A percentile compares a stretch with the other conserved stretches of the same genome.
Evolutionary conservation across 2,888 invertebrate genomes (phyloP).

Genomic region (Nomada flava): DNA sequence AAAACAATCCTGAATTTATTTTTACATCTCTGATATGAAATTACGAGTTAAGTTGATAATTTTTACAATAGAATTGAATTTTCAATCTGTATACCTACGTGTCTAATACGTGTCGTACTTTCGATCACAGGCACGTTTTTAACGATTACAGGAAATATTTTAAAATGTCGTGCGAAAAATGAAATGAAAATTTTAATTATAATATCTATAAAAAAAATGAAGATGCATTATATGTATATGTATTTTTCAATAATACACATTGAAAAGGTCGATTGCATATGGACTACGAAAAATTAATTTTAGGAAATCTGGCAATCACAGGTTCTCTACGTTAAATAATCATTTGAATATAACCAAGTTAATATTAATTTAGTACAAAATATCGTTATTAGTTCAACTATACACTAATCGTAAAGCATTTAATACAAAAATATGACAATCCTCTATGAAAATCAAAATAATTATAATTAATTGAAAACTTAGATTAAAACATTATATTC

Average conservation of each 20-base stretch:
- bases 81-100: constrained; percentile 9
- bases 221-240: constrained; percentile 1
- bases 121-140: constrained; percentile 14
- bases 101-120: neutral
- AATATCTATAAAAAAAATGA: constrained; percentile 11
- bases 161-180: constrained; percentile 7
- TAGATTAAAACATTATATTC: neutral
- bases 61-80: constrained; percentile 15
- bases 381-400: constrained; percentile 13
- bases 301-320: constrained; percentile 31
- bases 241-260: neutral
- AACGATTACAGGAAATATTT: neutral
- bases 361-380: constrained; percentile 17
- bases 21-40: constrained; percentile 4
- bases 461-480: neutral
- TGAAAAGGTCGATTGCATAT: neutral
- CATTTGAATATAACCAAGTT: neutral
- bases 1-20: constrained; percentile 3
- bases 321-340: constrained; percentile 60
- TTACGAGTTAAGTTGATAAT: constrained; percentile 11
- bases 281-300: neutral
- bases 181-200: constrained; percentile 13
- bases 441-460: constrained; percentile 4
- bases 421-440: constrained; percentile 3
- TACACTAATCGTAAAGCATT: neutral